Evolutionary conservation across 2,113 vertebrate species (phyloP), one percentile per base, ranked within the genome.

Genomic region (Xyrauchen texanus): DNA sequence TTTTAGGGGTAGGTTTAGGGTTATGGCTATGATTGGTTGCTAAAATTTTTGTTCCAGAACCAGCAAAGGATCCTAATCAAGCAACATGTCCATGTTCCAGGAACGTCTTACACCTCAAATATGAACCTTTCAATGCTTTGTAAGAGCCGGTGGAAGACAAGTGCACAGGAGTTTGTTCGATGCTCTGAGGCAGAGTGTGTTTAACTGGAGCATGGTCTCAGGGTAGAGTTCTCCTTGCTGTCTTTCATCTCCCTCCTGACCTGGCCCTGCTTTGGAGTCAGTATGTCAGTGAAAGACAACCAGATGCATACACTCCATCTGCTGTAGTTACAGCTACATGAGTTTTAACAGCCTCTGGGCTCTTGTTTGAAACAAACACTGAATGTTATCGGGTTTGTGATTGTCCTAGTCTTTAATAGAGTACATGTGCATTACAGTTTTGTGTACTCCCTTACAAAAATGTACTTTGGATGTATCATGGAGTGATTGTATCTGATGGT

Each of bases 231-330:
- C 45, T 65, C 12, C 11, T 61, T 51, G 6, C 44, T 52, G n/a
- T 45, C 65, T 34, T 34, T 60, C 55, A 8, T 60, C 21, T 55
- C 21, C 21, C 21, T 34, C 21, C 21, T 34, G 21, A 34, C 3
- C 21, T 68, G 79, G 49, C 47, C 49, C 51, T 53, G 34, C 12
- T 7, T 68, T 80, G 9, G 7, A 69, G 51, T 69, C 21, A 67
- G 21, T 34, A 34, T 1, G 21, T 34, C 21, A 34, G 21, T 34
- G 21, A 3, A 34, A 79, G 77, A 55, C 45, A 65, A 62, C 52
- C 12, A 58, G 44, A 80, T 44, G 70, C 68, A 68, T 64, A 61
- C 21, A 61, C 45, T 34, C 65, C 65, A 55, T 69, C 77, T 71
- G 51, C 47, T 34, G 21, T 34, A 34, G 21, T 34, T 34, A 34